Percentiles rank a stretch among this genome's conserved stretches.
Evolutionary conservation across 2,888 invertebrate species (phyloP).

Genomic region (Kryphioiulus occultus): DNA sequence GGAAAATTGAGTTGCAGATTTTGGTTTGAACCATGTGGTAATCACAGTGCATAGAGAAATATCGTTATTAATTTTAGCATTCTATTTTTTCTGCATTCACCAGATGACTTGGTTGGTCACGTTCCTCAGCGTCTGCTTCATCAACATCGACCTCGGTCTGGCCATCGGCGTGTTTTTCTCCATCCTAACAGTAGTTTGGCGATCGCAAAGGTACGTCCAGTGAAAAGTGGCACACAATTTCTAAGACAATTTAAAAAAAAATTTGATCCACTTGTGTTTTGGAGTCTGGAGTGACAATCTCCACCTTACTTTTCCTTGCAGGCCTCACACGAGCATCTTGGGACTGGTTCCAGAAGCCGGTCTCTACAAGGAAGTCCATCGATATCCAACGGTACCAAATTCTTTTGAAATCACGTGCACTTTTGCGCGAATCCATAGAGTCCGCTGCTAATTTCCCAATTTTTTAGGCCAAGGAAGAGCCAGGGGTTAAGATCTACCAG

Average conservation of each 20-base stretch:
- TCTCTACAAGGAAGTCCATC: slow-evolving; percentile 51
- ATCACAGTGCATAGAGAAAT: no score
- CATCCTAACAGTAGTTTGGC: slow-evolving; percentile 74
- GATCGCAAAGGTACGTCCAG: slow-evolving; percentile 58
- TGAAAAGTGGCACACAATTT: neutral
- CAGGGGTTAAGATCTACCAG: slow-evolving; percentile 52
- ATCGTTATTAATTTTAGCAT: no score
- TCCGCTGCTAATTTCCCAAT: neutral
- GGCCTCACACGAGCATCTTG: slow-evolving; percentile 50
- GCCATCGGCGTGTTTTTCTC: slow-evolving; percentile 78
- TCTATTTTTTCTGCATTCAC: neutral
- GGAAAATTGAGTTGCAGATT: no score
- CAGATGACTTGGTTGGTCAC: slow-evolving; percentile 78
- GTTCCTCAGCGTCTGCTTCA: slow-evolving; percentile 75
- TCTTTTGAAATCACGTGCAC: neutral
- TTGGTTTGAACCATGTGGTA: no score
- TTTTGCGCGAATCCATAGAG: neutral
- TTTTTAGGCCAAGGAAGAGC: slow-evolving; percentile 50
- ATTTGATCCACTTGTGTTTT: neutral
- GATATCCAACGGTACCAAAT: slow-evolving; percentile 47
- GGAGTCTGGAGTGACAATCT: neutral
- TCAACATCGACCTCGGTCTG: slow-evolving; percentile 85
- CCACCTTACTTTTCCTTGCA: slow-evolving; percentile 19
- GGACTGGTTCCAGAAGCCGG: slow-evolving; percentile 52
- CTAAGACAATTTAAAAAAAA: neutral